These are phyloP conservation scores for Pluvianellus socialis DNA, from an alignment of 2,113 vertebrate genomes.

Conservation along the genomic window DNA sequence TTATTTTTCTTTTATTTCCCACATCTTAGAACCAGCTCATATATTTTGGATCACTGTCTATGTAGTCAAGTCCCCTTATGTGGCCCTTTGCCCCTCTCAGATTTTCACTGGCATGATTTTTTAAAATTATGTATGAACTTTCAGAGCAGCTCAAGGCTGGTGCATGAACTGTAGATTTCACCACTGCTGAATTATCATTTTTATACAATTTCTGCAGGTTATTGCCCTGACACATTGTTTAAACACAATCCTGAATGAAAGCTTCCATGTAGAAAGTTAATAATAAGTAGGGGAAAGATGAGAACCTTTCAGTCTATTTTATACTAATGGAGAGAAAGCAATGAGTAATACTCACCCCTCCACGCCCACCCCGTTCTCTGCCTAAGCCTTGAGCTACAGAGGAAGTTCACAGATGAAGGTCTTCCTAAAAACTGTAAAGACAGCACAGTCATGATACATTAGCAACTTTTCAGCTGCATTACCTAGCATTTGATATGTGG, in stretches of 20 bases:
- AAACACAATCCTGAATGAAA: neutral
- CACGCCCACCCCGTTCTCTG: neutral
- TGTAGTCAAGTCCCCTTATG: neutral
- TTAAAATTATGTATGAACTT: neutral
- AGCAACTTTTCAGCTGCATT: neutral
- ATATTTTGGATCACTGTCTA: neutral
- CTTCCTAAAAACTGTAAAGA: neutral
- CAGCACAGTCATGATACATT: neutral
- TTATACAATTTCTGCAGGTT: neutral
- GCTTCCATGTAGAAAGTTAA: neutral
- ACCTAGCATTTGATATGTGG: neutral
- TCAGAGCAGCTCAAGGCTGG: neutral
- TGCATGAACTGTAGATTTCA: neutral
- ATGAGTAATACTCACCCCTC: neutral
- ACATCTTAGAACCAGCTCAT: neutral
- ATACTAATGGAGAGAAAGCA: neutral
- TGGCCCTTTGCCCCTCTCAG: neutral
- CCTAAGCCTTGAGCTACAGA: neutral
- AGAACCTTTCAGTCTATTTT: neutral
- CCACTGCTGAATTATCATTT: neutral
- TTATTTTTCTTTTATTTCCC: neutral
- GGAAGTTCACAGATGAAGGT: neutral
- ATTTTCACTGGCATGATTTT: neutral
- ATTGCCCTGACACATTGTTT: neutral
- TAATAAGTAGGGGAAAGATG: neutral